Conservation (phyloP, 2,113 vertebrate species). For the Amphiprion ocellaris region DNA sequence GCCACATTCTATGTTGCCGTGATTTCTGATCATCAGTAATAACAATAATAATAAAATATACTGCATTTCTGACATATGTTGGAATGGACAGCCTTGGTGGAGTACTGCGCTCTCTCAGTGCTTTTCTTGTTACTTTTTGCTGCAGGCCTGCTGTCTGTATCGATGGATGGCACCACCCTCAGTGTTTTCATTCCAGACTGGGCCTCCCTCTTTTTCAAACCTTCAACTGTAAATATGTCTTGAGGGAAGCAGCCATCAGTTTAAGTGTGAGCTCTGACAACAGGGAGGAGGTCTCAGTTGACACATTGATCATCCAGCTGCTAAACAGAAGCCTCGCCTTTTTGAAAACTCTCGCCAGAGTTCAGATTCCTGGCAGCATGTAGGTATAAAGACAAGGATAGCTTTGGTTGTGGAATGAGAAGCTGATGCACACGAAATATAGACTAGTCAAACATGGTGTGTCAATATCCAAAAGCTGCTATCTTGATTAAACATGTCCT, state of each 20-base stretch:
- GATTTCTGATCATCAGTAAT: too few relatives aligned
- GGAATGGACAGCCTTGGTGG: too few relatives aligned
- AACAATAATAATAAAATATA: too few relatives aligned
- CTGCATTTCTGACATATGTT: too few relatives aligned
- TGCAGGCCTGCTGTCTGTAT: conserved; percentile 32
- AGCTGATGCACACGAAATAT: conserved; percentile 34
- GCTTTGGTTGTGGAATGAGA: conserved; percentile 24
- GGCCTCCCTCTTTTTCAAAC: conserved; percentile 39
- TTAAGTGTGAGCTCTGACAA: conserved; percentile 8
- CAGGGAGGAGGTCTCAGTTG: conserved; percentile 25
- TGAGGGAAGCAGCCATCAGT: conserved; percentile 14
- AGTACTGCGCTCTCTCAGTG: too few relatives aligned
- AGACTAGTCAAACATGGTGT: conserved; percentile 38
- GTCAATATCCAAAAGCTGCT: conserved; percentile 40
- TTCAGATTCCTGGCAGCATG: conserved; percentile 54
- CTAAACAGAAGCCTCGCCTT: conserved; percentile 39
- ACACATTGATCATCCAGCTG: conserved; percentile 34
- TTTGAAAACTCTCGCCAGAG: conserved; percentile 31
- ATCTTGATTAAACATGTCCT: conserved; percentile 45
- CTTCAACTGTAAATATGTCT: conserved; percentile 24
- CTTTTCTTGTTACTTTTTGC: conserved; percentile 4
- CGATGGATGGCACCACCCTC: conserved; percentile 30
- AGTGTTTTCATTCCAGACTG: conserved; percentile 44
- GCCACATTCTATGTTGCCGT: too few relatives aligned
- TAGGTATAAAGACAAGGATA: conserved; percentile 39